Evolutionary conservation across 2,113 vertebrate genomes (phyloP), one percentile per base, ranked within the genome.

Genomic region (Grammomys surdaster): DNA sequence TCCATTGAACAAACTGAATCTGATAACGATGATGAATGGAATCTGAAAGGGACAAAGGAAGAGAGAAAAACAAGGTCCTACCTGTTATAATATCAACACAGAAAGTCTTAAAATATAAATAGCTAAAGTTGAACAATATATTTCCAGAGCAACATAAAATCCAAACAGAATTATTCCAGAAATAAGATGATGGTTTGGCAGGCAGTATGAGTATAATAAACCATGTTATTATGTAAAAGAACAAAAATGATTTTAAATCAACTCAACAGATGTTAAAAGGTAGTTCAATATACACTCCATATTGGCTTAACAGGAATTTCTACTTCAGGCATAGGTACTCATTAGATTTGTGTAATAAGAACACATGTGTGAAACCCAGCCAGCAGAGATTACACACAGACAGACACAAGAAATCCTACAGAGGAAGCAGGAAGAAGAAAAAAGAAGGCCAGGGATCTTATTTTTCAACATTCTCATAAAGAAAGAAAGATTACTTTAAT

Each of bases 231-330:
- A 60, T 70, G 73, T 93, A 89, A 92, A 95, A 95, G 8, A 84
- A 87, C 20, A 76, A 91, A 93, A 72, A 88, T 65, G 82, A 77
- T 43, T 78, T 96, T 28, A 96, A 95, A 80, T 63, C 12, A 54
- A 70, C 56, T 92, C 54, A 84, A 80, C 81, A 84, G 56, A 43
- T 96, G 36, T 43, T 88, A 87, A 85, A 93, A 78, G 20, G 93
- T 14, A 19, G 63, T 84, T 92, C 82, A 77, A 63, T 67, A 73
- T 87, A 93, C 85, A 77, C 46, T 72, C 43, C 67, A 28, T 40
- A 93, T 89, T 97, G 87, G 19, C 11, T 72, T 78, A 88, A 72
- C 26, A 92, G 65, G 88, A 63, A 88, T 51, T 75, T 82, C 28
- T 63, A 26, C 56, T 81, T 65, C 80, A 89, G 54, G n/a, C 73